Base-by-base conservation (phyloP, 2,888 invertebrate species). In the Pyrrhosoma nymphula region DNA sequence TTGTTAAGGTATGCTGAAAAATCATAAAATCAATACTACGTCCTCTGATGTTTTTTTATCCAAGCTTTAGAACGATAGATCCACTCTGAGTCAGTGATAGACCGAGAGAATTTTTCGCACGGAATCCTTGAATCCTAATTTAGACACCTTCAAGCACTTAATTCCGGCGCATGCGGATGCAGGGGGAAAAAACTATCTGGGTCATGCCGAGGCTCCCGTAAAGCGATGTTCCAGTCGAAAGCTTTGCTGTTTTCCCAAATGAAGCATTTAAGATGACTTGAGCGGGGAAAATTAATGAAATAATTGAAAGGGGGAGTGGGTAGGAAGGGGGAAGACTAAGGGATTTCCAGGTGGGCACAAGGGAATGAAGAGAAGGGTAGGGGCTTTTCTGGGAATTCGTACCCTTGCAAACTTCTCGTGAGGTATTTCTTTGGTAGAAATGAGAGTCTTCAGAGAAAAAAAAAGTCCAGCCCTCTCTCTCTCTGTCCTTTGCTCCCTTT, bases 281-380 rank as follows among this genome's bases (percentile, higher is more conserved):
- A 89, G 26, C 26, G 56, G 56, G 20, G 55, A 35, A 56, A 89
- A 82, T 60, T 20, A n/a, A 93, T 69, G 93, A 69, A 93, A 55
- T 89, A 69, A 93, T 93, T 93, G 16, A 93, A 47, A 23, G 91
- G 30, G 35, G 10, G 60, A 1, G 60, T 1, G 60, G 60, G 60
- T 8, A 60, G 16, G 69, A 4, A 2, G 26, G 6, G n/a, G 16
- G 14, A 16, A 35, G 35, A 82, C 82, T 26, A 35, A n/a, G 16
- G 82, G 8, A 35, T 82, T 82, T 82, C 60, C 35, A 35, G 35
- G 35, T 30, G 26, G 35, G n/a, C 14, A 82, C 60, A 2, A n/a
- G 35, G 82, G 26, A 0, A 30, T 35, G 82, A n/a, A 30, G 56
- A 39, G 8, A 18, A 18, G 30, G 60, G 35, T 39, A 26, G 47